phyloP scores from a whole-genome alignment of 2,888 invertebrate genomes.

The Ormyrus nitidulus region DNA sequence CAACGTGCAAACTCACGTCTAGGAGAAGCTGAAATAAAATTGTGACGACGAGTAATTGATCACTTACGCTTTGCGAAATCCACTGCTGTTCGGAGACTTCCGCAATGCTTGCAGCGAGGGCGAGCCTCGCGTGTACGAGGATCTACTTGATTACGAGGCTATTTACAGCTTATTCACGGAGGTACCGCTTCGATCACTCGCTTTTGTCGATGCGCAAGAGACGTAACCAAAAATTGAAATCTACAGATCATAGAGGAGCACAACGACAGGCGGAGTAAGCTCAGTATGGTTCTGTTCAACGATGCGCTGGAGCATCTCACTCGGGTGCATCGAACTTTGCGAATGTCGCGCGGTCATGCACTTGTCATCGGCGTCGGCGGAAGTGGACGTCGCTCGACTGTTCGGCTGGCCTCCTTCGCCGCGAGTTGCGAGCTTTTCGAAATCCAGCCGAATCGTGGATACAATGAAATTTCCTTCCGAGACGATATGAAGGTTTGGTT shows the following conservation, averaged over 20 bases:
- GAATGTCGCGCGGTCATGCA: conserved; percentile 90
- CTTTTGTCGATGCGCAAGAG: not conserved
- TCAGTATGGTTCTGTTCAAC: conserved; percentile 92
- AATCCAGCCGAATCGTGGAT: conserved; percentile 89
- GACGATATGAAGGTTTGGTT: conserved; percentile 85
- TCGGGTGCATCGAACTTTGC: conserved; percentile 88
- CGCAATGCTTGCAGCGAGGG: conserved; percentile 89
- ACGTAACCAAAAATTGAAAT: conserved; percentile 1
- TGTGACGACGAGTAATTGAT: conserved; percentile 76
- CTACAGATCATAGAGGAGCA: conserved; percentile 89
- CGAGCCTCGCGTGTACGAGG: conserved; percentile 90
- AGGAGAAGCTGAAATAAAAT: conserved; percentile 79
- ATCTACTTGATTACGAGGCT: conserved; percentile 92
- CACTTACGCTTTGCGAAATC: conserved; percentile 87
- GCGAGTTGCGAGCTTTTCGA: conserved; percentile 90
- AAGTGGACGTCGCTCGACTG: conserved; percentile 90
- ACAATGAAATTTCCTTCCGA: conserved; percentile 88
- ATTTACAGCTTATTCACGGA: conserved; percentile 92
- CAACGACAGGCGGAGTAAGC: conserved; percentile 83
- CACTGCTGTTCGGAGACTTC: conserved; percentile 92
- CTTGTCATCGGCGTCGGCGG: conserved; percentile 93
- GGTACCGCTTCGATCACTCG: conserved; percentile 74
- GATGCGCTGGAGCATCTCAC: conserved; percentile 95
- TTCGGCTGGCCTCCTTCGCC: conserved; percentile 88
- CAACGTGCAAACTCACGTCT: conserved; percentile 80